Evolutionary conservation across 2,888 invertebrate genomes (phyloP).

Genomic region (Cephus rjabovi): DNA sequence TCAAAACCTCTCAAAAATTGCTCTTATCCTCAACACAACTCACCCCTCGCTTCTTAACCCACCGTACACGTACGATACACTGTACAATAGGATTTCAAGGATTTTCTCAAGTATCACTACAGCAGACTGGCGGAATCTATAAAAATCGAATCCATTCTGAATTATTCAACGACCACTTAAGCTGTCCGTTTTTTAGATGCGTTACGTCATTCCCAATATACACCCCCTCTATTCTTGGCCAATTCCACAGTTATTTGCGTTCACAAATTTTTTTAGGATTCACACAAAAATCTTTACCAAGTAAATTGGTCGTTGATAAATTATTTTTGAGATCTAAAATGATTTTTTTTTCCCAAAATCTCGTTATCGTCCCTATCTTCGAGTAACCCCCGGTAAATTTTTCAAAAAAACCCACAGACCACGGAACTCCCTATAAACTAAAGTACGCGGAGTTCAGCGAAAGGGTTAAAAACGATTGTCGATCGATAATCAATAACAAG

Average conservation of each 20-base stretch:
- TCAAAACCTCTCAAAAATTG: neutral
- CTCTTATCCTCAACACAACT: neutral
- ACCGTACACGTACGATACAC: neutral
- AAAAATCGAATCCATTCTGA: neutral
- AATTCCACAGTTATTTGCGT: neutral
- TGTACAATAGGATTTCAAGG: neutral
- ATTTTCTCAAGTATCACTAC: neutral
- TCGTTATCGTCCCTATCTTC: neutral
- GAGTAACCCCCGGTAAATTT: neutral
- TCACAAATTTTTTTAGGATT: neutral
- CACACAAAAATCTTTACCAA: neutral
- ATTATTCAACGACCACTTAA: neutral
- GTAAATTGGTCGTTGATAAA: neutral
- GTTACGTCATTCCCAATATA: neutral
- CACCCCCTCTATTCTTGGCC: neutral
- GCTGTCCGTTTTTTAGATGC: neutral
- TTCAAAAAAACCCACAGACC: neutral
- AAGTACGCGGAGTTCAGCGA: neutral
- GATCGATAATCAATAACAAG: neutral
- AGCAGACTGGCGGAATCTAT: neutral
- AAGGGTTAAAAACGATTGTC: neutral
- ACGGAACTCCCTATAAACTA: neutral
- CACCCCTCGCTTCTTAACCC: neutral
- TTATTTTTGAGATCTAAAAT: neutral
- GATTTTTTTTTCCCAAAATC: neutral